Percentiles rank a stretch among this genome's conserved stretches.
phyloP scores from a whole-genome alignment of 64 coral and sea anemone species.

The Dendronephthya gigantea region DNA sequence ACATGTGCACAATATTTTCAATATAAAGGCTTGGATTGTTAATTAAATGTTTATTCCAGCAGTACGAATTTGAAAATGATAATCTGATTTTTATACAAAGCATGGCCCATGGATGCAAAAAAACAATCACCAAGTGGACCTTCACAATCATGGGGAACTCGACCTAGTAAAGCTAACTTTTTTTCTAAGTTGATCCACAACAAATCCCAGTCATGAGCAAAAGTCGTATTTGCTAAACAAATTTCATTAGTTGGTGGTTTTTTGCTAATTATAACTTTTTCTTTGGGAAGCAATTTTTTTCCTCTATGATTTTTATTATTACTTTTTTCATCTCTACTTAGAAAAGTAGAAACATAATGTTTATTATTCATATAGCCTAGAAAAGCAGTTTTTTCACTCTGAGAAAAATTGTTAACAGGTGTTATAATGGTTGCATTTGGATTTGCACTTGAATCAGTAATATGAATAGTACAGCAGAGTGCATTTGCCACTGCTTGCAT shows the following conservation, averaged over 20 bases:
- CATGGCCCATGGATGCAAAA: slow-evolving; percentile 39
- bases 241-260: slow-evolving; percentile 21
- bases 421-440: too few species aligned
- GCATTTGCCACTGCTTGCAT: too few species aligned
- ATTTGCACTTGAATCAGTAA: too few species aligned
- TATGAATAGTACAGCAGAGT: too few species aligned
- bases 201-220: neutral
- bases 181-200: slow-evolving; percentile 9
- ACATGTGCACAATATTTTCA: slow-evolving; percentile 25
- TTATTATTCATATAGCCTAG: too few species aligned
- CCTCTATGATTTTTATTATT: too few species aligned
- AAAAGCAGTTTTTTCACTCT: too few species aligned
- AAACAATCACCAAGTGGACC: slow-evolving; percentile 31
- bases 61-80: slow-evolving; percentile 32
- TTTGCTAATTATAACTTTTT: neutral
- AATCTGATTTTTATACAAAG: slow-evolving; percentile 27
- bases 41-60: slow-evolving; percentile 22
- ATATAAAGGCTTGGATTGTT: slow-evolving; percentile 34
- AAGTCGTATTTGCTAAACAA: too few species aligned
- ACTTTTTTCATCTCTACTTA: too few species aligned
- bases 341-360: too few species aligned
- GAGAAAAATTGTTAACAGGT: too few species aligned
- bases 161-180: slow-evolving; percentile 34
- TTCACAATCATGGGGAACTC: slow-evolving; percentile 27
- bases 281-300: too few species aligned